A percentile compares a stretch with the other conserved stretches of the same genome.
Evolutionary conservation across 2,888 invertebrate species (phyloP).

Genomic region (Heteropelma amictum): DNA sequence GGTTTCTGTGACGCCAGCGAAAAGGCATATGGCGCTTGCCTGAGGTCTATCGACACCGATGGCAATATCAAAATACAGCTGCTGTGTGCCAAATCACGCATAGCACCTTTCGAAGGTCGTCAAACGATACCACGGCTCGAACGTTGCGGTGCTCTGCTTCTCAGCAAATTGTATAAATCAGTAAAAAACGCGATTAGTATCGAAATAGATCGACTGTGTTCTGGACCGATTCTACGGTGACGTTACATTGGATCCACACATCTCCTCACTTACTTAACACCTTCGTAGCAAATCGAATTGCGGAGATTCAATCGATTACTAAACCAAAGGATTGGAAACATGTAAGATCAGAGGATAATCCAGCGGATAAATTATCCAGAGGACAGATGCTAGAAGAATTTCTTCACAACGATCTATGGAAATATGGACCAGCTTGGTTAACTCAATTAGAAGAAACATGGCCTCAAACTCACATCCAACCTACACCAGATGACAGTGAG

Average conservation of each 20-base stretch:
- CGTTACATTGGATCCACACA: conserved; percentile 25
- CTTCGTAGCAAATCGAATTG: conserved; percentile 32
- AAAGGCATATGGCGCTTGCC: conserved; percentile 17
- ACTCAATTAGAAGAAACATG: not conserved
- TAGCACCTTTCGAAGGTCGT: conserved; percentile 24
- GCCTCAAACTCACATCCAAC: not conserved
- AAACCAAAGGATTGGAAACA: conserved; percentile 20
- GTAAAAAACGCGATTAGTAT: not conserved
- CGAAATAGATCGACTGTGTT: not conserved
- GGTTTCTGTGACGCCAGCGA: conserved; percentile 22
- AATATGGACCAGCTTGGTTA: conserved; percentile 23
- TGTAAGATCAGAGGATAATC: conserved; percentile 18
- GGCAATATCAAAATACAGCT: not conserved
- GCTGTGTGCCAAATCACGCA: conserved; percentile 17
- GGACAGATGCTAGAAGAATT: not conserved
- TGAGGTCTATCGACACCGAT: not conserved
- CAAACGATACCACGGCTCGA: conserved; percentile 25
- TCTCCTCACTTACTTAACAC: conserved; percentile 18
- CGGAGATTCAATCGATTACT: conserved; percentile 29
- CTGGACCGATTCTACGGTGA: conserved; percentile 35
- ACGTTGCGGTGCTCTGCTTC: conserved; percentile 20
- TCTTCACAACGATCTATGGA: conserved; percentile 9
- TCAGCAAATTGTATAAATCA: conserved; percentile 33
- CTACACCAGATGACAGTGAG: not conserved
- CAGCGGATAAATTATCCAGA: conserved; percentile 31